A percentile compares a stretch with the other conserved stretches of the same genome.
Conservation (phyloP, 2,797 vertebrate species). For the Pelodytes ibericus region DNA sequence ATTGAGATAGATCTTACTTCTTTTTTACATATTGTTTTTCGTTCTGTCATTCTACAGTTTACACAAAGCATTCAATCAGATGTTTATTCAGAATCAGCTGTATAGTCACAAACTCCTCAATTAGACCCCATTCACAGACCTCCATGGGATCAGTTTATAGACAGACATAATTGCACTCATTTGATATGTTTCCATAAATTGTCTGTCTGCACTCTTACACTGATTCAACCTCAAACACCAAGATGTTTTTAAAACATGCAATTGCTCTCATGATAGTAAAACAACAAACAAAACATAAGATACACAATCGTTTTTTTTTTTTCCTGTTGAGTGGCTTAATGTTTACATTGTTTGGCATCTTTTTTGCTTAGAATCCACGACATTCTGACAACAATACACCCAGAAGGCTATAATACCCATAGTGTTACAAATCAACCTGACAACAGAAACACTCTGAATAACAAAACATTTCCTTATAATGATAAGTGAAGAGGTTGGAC, state of each 20-base stretch:
- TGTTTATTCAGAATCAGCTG: conserved; percentile 25
- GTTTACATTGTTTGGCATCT: background rate
- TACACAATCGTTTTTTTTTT: background rate
- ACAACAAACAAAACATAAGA: background rate
- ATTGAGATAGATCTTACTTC: no score
- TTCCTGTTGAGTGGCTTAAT: background rate
- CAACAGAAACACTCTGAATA: background rate
- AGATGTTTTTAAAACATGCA: conserved; percentile 5
- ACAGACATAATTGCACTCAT: conserved; percentile 13
- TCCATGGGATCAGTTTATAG: background rate
- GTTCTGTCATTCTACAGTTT: background rate
- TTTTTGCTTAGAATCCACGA: background rate
- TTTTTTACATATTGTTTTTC: background rate
- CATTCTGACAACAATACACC: background rate
- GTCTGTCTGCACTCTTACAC: conserved; percentile 15
- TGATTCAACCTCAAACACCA: conserved; percentile 20
- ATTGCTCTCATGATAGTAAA: background rate
- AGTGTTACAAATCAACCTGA: background rate
- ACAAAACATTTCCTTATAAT: background rate
- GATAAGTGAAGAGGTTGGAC: no score
- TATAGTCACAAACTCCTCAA: conserved; percentile 22
- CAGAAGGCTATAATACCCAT: background rate
- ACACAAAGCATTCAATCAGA: conserved; percentile 34
- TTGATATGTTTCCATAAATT: background rate
- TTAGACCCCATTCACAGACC: conserved; percentile 38